Evolutionary conservation across 1,140 invertebrate genomes (phyloP), one percentile per base, ranked within the genome.

Genomic region (Drosophila nannoptera): DNA sequence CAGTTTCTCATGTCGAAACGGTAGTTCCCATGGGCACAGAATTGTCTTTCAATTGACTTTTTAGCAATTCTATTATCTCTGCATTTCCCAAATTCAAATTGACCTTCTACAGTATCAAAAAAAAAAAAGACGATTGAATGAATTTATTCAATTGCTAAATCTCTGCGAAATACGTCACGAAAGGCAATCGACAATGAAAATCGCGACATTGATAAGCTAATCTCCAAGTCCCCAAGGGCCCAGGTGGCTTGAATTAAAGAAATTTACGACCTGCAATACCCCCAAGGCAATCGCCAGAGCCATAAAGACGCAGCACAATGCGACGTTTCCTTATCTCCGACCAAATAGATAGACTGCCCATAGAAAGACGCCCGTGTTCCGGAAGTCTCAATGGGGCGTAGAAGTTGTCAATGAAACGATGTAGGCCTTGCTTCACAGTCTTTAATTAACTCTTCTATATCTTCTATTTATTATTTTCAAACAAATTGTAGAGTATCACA

Each of bases 181-280:
- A 78, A 29, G 63, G 75, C 66, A 78, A 63, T 56, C 75, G 74
- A 74, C 68, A 40, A 66, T 83, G 69, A 83, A 80, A 75, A 36
- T 46, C 36, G 32, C 62, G 56, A 62, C n/a, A 56, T 11, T 11
- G 78, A 82, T 82, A 75, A 82, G 78, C 83, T 84, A 82, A 82
- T 83, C 72, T 65, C 6, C 49, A 65, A 83, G 78, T 83, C 63
- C 54, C 35, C 38, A 35, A 16, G 40, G 22, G 54, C 46, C 9
- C 77, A 77, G 67, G 33, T 80, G 76, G 53, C 32, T 54, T 64
- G 72, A 80, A 62, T 74, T 71, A 60, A 71, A 63, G 45, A 64
- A 63, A 82, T 83, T 83, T 82, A 82, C 53, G 75, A 65, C 56
- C 67, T 40, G 72, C 67, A 69, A 78, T 69, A 42, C 60, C 78